Conservation (phyloP, 1,140 invertebrate genomes). For the Schlechtendalia chinensis region DNA sequence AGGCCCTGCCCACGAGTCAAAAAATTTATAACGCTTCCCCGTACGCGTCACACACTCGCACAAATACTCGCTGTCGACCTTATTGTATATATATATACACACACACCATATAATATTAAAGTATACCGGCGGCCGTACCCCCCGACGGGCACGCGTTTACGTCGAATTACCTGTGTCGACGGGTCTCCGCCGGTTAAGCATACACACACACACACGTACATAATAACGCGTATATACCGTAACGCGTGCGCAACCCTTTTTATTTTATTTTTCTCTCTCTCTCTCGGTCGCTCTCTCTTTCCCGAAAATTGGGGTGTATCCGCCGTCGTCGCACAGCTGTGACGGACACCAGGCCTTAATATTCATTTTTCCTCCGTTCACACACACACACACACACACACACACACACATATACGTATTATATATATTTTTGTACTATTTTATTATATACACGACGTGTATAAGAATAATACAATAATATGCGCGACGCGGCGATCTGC, state of each 20-base stretch:
- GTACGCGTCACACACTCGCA: too few species aligned
- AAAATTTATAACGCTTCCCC: too few species aligned
- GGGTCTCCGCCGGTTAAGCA: background rate
- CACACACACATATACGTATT: background rate
- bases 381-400: background rate
- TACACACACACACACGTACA: background rate
- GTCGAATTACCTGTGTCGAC: constrained; percentile 19
- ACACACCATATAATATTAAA: background rate
- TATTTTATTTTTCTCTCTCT: background rate
- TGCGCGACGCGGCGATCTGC: constrained; percentile 6
- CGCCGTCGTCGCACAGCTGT: constrained; percentile 37
- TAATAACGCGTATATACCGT: background rate
- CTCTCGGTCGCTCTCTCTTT: too few species aligned
- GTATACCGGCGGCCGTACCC: background rate
- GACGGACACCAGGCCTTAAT: constrained; percentile 48
- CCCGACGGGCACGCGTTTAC: constrained; percentile 34
- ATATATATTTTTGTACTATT: too few species aligned
- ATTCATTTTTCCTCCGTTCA: constrained; percentile 41
- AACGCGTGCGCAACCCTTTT: constrained; percentile 33
- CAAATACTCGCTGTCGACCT: background rate
- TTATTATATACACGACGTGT: constrained; percentile 3
- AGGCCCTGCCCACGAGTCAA: too few species aligned
- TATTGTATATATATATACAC: background rate
- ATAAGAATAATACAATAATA: background rate
- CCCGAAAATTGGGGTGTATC: constrained; percentile 38